Base-by-base conservation (phyloP, 35 echinoderm and acorn worm genomes). In the Acanthaster planci region DNA sequence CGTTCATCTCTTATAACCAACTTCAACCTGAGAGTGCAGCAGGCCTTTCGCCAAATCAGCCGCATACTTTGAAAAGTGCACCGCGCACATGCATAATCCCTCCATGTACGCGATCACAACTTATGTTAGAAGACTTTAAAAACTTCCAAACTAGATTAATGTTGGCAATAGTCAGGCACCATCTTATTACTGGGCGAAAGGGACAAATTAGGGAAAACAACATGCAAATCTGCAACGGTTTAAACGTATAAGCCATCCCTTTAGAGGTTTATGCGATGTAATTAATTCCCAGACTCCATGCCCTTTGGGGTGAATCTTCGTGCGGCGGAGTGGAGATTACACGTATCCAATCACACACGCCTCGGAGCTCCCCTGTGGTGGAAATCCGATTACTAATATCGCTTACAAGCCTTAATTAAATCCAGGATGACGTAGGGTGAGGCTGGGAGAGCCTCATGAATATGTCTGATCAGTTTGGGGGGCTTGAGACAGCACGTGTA, bases 291-390 rank as follows among this genome's bases (percentile, higher is more conserved):
- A 7, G 64, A 31, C 64, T 72, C 15, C 64, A 35, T 26, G 26
- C 64, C 10, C 34, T 26, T 2, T 14, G 23, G 64, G 64, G 26
- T 8, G 64, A 72, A 26, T 72, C 64, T 72, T 26, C 14, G 34
- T n/a, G 26, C 64, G 34, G 64, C 64, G 14, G n/a, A 72, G 64
- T 34, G 23, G 2, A 72, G 64, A 72, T 72, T 72, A 72, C 64
- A 72, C 64, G 64, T 72, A 72, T 72, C 64, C 64, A 72, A 72
- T 72, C 64, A 72, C 64, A 72, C 64, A 72, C 64, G 64, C 64
- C 64, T 72, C 34, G 64, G 26, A 72, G 64, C 64, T 31, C 22
- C 26, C 64, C 64, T 10, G 10, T 0, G 64, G 64, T 72, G 34
- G 26, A 34, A 72, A 72, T 72, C 64, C 64, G 64, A 72, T 72